Percentiles rank a stretch among this genome's conserved stretches.
Conservation (phyloP, 2,888 invertebrate species). For the Pachycephus smyrnensis region DNA sequence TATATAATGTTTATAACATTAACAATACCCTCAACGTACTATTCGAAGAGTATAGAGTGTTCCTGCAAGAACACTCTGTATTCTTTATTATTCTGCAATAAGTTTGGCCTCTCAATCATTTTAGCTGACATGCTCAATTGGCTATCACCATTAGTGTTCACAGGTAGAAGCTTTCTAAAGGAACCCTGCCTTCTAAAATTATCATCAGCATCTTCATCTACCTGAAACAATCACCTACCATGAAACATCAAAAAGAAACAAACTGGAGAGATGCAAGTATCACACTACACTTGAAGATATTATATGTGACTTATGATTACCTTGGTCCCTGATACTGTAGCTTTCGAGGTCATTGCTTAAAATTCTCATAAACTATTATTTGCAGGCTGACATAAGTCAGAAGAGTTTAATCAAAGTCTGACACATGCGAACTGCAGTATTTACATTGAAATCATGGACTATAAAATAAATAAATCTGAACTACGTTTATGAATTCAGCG, state of each 20-base stretch:
- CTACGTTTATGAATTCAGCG: background rate
- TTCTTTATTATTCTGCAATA: slow-evolving; percentile 72
- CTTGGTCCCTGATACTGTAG: slow-evolving; percentile 31
- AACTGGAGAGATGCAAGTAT: background rate
- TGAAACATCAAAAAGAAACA: slow-evolving; percentile 10
- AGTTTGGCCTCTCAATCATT: slow-evolving; percentile 69
- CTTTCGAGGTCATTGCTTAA: slow-evolving; percentile 26
- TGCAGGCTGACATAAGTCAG: background rate
- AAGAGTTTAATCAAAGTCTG: background rate
- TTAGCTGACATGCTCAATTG: slow-evolving; percentile 74
- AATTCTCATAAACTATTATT: background rate
- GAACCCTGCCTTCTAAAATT: slow-evolving; percentile 71
- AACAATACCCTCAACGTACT: slow-evolving; percentile 74
- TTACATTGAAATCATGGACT: background rate
- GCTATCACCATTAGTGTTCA: slow-evolving; percentile 68
- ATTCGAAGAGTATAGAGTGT: slow-evolving; percentile 91
- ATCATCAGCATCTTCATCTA: slow-evolving; percentile 55
- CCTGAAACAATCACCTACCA: slow-evolving; percentile 35
- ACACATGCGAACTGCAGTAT: background rate
- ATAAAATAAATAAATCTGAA: background rate
- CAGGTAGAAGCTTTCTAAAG: slow-evolving; percentile 71
- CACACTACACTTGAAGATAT: background rate
- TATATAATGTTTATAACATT: background rate
- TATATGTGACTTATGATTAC: slow-evolving; percentile 15
- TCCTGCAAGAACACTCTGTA: slow-evolving; percentile 86